Percentiles rank a stretch among this genome's conserved stretches.
Evolutionary conservation across 1,140 invertebrate genomes (phyloP).

Genomic region (Cotesia typhae): DNA sequence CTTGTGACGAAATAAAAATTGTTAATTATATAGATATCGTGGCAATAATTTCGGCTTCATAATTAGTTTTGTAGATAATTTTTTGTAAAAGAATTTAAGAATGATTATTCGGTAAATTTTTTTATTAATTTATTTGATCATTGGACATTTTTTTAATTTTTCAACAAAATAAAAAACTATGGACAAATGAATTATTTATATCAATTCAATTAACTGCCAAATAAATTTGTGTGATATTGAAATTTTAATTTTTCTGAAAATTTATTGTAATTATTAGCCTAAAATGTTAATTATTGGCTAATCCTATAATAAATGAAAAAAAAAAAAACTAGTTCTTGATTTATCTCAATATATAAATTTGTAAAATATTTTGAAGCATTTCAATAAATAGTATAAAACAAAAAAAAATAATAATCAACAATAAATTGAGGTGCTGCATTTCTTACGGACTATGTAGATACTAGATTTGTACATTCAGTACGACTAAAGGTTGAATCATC

Average conservation of each 20-base stretch:
- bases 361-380: background rate
- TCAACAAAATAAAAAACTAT: no score
- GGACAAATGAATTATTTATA: background rate
- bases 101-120: no score
- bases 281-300: no score
- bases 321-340: no score
- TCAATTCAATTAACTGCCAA: constrained; percentile 2
- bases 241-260: background rate
- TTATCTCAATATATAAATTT: background rate
- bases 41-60: no score
- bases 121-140: no score
- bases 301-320: no score
- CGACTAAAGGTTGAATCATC: background rate
- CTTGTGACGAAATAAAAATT: no score
- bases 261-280: background rate
- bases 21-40: no score
- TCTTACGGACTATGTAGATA: background rate
- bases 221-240: background rate
- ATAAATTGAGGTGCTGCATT: constrained; percentile 21
- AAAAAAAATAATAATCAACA: background rate
- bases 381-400: constrained; percentile 5
- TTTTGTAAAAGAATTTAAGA: no score
- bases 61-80: no score
- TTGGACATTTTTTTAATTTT: no score
- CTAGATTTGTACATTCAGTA: constrained; percentile 5